A percentile compares a stretch with the other conserved stretches of the same genome.
Evolutionary conservation across 2,113 vertebrate species (phyloP).

Genomic region (Dicaeum eximium): DNA sequence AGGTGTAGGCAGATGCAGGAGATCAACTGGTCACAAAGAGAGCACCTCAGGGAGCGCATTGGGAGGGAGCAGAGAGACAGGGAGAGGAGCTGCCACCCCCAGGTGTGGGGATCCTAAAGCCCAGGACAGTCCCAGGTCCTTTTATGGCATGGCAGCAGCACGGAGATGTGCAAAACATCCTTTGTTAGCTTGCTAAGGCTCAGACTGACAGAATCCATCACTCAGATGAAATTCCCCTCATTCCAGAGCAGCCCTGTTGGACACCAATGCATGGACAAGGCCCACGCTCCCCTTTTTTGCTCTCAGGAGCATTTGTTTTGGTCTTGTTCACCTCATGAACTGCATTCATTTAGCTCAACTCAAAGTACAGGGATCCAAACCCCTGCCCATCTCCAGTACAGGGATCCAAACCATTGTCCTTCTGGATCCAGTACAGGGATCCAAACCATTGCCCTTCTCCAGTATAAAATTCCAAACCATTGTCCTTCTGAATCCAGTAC

Average conservation of each 20-base stretch:
- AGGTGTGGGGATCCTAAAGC: accelerated
- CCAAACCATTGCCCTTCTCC: not conserved
- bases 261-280: not conserved
- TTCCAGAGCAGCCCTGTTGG: not conserved
- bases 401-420: not conserved
- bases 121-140: not conserved
- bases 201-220: accelerated
- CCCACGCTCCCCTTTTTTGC: accelerated
- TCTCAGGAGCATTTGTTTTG: not conserved
- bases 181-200: not conserved
- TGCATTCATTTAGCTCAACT: not conserved
- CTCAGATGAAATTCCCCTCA: not conserved
- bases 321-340: too few species aligned
- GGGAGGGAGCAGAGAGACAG: not conserved
- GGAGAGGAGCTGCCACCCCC: not conserved
- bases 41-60: accelerated
- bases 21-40: not conserved
- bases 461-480: not conserved
- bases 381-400: not conserved
- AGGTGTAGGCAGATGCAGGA: not conserved
- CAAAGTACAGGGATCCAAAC: not conserved
- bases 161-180: not conserved
- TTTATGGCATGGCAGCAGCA: accelerated
- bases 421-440: not conserved
- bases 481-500: not conserved